phyloP scores from a whole-genome alignment of 2,888 invertebrate species.

The Panzeria rudis region DNA sequence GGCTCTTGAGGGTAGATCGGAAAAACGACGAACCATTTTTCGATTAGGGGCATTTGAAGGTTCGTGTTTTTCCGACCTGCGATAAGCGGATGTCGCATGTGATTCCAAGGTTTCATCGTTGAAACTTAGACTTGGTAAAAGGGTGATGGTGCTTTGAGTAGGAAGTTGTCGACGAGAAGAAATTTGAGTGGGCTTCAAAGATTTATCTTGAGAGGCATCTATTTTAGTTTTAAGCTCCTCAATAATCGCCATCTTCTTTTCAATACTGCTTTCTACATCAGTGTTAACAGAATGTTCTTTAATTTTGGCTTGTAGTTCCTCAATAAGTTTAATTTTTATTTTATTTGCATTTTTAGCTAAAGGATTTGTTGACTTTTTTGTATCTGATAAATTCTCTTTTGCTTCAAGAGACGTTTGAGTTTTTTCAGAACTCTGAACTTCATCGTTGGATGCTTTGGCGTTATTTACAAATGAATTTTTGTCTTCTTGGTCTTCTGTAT shows the following conservation, averaged over 20 bases:
- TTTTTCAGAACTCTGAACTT: not conserved
- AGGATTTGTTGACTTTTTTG: not conserved
- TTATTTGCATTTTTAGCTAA: slow-evolving; percentile 1
- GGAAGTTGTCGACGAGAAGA: slow-evolving; percentile 76
- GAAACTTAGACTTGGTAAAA: slow-evolving; percentile 60
- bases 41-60: slow-evolving; percentile 74
- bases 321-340: slow-evolving; percentile 45
- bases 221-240: slow-evolving; percentile 79
- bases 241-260: slow-evolving; percentile 77
- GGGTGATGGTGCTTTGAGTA: slow-evolving; percentile 72
- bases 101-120: slow-evolving; percentile 82
- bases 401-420: not conserved
- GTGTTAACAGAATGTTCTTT: slow-evolving; percentile 60
- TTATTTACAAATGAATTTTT: not conserved
- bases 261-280: slow-evolving; percentile 30
- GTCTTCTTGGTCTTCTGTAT: not conserved
- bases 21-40: slow-evolving; percentile 82
- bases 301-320: slow-evolving; percentile 45
- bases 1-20: slow-evolving; percentile 81
- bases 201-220: slow-evolving; percentile 75
- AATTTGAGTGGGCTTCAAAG: slow-evolving; percentile 79
- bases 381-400: not conserved
- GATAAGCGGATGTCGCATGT: slow-evolving; percentile 82
- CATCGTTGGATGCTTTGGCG: not conserved
- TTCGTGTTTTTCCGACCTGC: slow-evolving; percentile 80